These are phyloP conservation scores for Clarias pachynema DNA, from an alignment of 2,797 vertebrate species.

Conservation along the genomic window DNA sequence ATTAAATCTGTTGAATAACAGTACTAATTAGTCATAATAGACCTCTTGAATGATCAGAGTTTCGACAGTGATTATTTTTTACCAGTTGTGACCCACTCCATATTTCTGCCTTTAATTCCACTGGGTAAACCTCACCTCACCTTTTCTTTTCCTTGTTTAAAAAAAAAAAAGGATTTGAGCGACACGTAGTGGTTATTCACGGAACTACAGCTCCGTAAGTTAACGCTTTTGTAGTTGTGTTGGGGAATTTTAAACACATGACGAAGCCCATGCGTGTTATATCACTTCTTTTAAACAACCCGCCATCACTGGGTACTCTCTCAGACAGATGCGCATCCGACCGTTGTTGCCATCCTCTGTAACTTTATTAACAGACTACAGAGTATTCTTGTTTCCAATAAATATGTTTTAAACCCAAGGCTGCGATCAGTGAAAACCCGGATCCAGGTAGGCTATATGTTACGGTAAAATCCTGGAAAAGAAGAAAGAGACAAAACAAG, in stretches of 20 bases:
- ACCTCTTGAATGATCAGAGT: neutral
- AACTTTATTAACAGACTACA: neutral
- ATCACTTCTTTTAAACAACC: neutral
- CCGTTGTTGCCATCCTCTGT: conserved; percentile 3
- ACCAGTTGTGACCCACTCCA: neutral
- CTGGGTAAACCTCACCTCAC: neutral
- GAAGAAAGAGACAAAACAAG: neutral
- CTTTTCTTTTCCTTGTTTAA: neutral
- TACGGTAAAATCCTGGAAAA: neutral
- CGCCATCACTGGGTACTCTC: neutral
- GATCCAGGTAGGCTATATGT: neutral
- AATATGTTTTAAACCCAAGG: neutral
- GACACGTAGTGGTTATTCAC: conserved; percentile 16
- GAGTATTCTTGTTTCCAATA: neutral
- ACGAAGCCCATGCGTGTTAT: neutral
- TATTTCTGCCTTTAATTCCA: neutral
- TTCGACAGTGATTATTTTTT: neutral
- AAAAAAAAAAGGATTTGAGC: neutral
- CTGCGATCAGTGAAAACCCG: neutral
- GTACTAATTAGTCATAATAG: neutral
- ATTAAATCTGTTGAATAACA: neutral
- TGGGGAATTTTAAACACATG: neutral
- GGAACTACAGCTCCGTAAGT: neutral
- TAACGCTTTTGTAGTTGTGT: neutral
- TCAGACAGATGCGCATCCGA: neutral